These are phyloP conservation scores for Echinometra lucunter DNA, from an alignment of 53 echinoderm and acorn worm genomes.

Conservation along the genomic window DNA sequence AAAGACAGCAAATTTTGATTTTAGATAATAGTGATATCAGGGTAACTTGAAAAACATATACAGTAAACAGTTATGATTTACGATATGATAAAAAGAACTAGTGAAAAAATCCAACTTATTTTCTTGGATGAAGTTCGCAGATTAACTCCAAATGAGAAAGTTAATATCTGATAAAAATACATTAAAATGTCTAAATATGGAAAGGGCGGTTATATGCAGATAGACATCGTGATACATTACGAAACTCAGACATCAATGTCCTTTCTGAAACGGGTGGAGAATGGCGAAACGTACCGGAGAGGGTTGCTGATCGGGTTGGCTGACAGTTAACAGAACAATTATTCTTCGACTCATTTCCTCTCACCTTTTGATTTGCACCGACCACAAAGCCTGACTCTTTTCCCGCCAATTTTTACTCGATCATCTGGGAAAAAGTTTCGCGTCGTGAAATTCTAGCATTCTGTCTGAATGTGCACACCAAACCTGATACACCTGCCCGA, in stretches of 20 bases:
- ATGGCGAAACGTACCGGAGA: background rate
- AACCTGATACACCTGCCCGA: background rate
- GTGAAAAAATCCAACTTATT: too few relatives aligned
- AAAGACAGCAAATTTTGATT: too few relatives aligned
- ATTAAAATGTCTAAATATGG: background rate
- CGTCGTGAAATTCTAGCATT: background rate
- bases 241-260: constrained; percentile 22
- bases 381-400: background rate
- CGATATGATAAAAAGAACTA: too few relatives aligned
- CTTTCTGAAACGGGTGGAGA: background rate
- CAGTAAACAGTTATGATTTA: too few relatives aligned
- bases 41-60: too few relatives aligned
- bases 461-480: background rate
- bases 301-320: background rate
- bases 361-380: constrained; percentile 3
- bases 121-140: background rate
- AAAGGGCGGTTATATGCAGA: background rate
- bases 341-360: constrained; percentile 35
- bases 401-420: background rate
- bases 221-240: background rate
- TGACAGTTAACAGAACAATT: background rate
- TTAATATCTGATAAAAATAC: background rate
- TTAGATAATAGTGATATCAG: too few relatives aligned
- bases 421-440: background rate
- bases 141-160: background rate